phyloP scores from a whole-genome alignment of 2,888 invertebrate species.

The Stenoptilia bipunctidactyla region DNA sequence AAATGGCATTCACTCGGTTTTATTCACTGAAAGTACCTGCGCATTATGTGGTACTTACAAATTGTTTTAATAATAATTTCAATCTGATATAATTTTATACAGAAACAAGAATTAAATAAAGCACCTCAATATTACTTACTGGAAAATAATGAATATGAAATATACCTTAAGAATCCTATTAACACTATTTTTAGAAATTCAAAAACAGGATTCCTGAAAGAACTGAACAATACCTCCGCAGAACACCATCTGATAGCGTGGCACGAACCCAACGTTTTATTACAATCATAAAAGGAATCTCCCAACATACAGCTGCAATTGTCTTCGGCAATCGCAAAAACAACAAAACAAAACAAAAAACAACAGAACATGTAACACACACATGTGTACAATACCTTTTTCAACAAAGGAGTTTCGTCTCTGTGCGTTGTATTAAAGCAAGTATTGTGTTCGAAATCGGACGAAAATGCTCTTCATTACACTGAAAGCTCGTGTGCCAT shows the following conservation, averaged over 20 bases:
- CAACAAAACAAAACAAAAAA: constrained; percentile 21
- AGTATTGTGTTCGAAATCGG: constrained; percentile 64
- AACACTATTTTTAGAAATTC: too few species aligned
- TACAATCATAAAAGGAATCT: constrained; percentile 8
- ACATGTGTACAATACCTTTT: constrained; percentile 51
- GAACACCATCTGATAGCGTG: constrained; percentile 5
- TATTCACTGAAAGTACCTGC: too few species aligned
- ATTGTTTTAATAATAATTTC: too few species aligned
- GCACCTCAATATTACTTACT: too few species aligned
- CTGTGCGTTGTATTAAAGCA: constrained; percentile 64
- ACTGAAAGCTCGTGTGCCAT: constrained; percentile 70
- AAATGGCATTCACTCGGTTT: too few species aligned
- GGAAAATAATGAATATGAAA: too few species aligned
- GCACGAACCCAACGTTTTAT: constrained; percentile 21
- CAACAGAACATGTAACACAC: constrained; percentile 52
- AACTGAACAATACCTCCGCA: background rate
- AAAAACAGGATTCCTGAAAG: too few species aligned
- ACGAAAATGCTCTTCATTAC: constrained; percentile 74
- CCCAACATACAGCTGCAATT: constrained; percentile 31
- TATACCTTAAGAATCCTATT: too few species aligned
- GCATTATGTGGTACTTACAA: too few species aligned
- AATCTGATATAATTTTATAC: too few species aligned
- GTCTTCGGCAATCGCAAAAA: constrained; percentile 54
- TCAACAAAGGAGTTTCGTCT: constrained; percentile 63
- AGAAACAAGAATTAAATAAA: too few species aligned